Evolutionary conservation across 2,888 invertebrate species (phyloP).

Genomic region (Steinernema scapterisci): DNA sequence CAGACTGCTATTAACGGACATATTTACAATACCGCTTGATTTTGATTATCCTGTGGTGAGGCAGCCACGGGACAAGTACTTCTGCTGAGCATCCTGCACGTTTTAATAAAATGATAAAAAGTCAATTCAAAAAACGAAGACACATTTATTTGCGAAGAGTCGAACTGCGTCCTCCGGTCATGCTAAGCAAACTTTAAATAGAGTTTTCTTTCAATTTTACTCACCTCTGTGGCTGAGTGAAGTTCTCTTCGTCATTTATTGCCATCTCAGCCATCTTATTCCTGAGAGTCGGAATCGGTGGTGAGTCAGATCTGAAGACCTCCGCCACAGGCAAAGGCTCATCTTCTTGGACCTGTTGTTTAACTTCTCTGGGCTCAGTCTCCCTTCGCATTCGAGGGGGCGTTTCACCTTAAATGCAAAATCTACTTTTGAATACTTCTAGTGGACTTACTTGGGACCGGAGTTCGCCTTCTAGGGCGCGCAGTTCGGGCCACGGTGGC

Average conservation of each 20-base stretch:
- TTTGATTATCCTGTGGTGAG: too few relatives aligned
- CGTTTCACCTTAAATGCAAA: not conserved
- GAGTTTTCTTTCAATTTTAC: too few relatives aligned
- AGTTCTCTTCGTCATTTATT: not conserved
- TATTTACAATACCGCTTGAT: too few relatives aligned
- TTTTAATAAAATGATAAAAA: too few relatives aligned
- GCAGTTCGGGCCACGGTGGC: not conserved
- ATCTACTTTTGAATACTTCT: not conserved
- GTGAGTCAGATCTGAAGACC: not conserved
- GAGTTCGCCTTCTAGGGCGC: not conserved
- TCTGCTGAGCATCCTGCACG: too few relatives aligned
- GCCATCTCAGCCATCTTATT: conserved; percentile 18
- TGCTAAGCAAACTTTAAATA: not conserved
- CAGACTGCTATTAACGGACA: too few relatives aligned
- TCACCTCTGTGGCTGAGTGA: not conserved
- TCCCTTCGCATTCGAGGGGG: not conserved
- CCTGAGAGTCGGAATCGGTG: not conserved
- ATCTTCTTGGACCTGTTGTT: not conserved
- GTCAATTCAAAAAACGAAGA: too few relatives aligned
- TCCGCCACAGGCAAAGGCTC: not conserved
- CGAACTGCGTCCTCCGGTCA: too few relatives aligned
- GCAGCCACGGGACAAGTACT: too few relatives aligned
- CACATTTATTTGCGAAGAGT: too few relatives aligned
- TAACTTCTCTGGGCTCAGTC: too few relatives aligned
- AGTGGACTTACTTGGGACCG: not conserved